Percentiles rank a stretch among this genome's conserved stretches.
phyloP scores from a whole-genome alignment of 1,140 invertebrate species.

The Drosophila pachea region DNA sequence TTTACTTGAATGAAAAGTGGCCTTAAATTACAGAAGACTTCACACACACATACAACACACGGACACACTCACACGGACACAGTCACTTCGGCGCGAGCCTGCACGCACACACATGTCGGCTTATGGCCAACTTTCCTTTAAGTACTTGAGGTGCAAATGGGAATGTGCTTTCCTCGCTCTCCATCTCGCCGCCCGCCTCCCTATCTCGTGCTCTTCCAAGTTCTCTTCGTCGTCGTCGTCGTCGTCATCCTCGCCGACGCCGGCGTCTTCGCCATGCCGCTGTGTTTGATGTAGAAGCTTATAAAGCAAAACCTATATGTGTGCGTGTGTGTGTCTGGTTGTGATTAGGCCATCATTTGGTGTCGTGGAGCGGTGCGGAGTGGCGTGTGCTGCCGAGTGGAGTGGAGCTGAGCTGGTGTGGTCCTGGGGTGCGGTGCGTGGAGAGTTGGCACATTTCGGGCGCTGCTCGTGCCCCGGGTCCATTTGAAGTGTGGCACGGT shows the following conservation, averaged over 20 bases:
- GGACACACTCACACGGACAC: conserved; percentile 17
- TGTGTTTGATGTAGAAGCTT: conserved; percentile 65
- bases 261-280: conserved; percentile 19
- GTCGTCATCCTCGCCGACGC: neutral
- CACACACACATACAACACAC: conserved; percentile 5
- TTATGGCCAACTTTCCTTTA: conserved; percentile 46
- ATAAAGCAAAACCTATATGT: conserved; percentile 36
- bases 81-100: conserved; percentile 6
- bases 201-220: neutral
- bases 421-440: conserved; percentile 8
- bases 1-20: conserved; percentile 22
- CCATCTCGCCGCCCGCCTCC: too few species aligned
- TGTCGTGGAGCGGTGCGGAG: neutral
- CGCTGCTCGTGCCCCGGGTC: conserved; percentile 5
- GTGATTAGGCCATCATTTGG: conserved; percentile 58
- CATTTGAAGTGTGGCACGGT: conserved; percentile 27
- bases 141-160: conserved; percentile 73
- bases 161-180: conserved; percentile 22
- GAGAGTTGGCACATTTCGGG: conserved; percentile 11
- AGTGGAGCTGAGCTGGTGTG: neutral
- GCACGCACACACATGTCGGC: conserved; percentile 40
- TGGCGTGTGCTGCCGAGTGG: neutral
- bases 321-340: conserved; percentile 36
- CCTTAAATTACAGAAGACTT: conserved; percentile 15
- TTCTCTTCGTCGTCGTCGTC: neutral